Conservation (phyloP, 2,888 invertebrate species). For the Acanthoscelides obtectus region DNA sequence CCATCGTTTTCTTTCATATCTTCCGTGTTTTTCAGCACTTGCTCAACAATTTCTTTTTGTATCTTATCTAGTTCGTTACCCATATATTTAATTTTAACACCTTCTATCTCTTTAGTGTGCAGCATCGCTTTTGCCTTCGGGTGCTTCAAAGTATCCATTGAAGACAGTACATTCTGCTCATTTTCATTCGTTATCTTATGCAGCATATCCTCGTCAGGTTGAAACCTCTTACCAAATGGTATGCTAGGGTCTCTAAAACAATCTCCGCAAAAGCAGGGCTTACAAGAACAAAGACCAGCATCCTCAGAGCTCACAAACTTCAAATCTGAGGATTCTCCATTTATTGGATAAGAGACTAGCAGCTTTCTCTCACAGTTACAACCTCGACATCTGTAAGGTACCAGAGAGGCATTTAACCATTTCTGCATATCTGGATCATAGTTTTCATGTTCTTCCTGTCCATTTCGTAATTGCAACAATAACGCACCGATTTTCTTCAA, state of each 20-base stretch:
- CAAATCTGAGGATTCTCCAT: not conserved
- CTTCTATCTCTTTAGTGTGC: not conserved
- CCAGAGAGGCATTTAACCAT: constrained; percentile 18
- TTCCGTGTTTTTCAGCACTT: not conserved
- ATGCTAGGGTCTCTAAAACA: constrained; percentile 11
- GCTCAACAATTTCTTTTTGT: not conserved
- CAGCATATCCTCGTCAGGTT: constrained; percentile 15
- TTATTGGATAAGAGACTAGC: constrained; percentile 26
- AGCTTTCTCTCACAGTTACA: constrained; percentile 17
- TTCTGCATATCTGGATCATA: constrained; percentile 16
- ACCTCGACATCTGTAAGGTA: constrained; percentile 20
- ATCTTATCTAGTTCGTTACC: not conserved
- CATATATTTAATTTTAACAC: not conserved
- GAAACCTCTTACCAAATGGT: constrained; percentile 21
- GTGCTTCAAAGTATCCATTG: not conserved
- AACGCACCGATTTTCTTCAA: not conserved
- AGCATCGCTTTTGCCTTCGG: not conserved
- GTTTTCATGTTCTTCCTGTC: not conserved
- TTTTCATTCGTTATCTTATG: not conserved
- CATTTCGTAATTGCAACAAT: not conserved
- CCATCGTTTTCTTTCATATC: no score
- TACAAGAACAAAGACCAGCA: constrained; percentile 7
- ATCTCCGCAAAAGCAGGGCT: constrained; percentile 11
- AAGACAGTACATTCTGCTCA: not conserved
- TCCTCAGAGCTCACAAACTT: constrained; percentile 4